Evolutionary conservation across 2,888 invertebrate species (phyloP).

Genomic region (Harmothoe impar): DNA sequence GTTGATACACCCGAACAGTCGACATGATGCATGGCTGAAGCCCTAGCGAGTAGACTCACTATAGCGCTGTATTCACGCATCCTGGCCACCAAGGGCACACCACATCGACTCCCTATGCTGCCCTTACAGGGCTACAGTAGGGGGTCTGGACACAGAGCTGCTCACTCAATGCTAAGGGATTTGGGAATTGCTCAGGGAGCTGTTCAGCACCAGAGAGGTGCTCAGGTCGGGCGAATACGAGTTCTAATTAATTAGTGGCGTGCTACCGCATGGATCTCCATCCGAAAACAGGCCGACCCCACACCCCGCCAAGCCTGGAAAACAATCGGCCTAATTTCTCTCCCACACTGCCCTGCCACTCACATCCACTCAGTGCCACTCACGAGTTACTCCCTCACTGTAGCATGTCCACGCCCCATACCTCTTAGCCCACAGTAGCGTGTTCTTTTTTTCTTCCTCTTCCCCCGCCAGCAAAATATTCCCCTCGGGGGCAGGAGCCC

Average conservation of each 20-base stretch:
- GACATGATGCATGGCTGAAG: no score
- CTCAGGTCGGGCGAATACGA: slow-evolving; percentile 19
- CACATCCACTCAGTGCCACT: slow-evolving; percentile 14
- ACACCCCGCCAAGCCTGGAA: background rate
- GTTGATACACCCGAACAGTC: no score
- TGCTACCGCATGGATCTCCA: slow-evolving; percentile 29
- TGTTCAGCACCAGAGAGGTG: background rate
- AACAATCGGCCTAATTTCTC: slow-evolving; percentile 30
- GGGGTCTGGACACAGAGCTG: background rate
- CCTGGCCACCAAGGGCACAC: no score
- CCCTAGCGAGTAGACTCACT: no score
- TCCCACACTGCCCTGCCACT: background rate
- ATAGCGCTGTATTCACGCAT: no score
- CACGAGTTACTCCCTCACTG: background rate
- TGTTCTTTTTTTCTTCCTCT: background rate
- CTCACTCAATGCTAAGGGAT: background rate
- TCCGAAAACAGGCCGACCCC: slow-evolving; percentile 14
- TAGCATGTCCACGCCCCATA: background rate
- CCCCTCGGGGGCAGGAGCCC: no score
- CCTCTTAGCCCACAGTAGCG: background rate
- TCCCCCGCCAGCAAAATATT: background rate
- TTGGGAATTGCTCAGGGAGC: slow-evolving; percentile 3
- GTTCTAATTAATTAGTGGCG: slow-evolving; percentile 38
- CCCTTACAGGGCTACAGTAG: no score
- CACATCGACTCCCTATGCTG: no score